Evolutionary conservation across 2,113 vertebrate genomes (phyloP).

Genomic region (Callorhinus ursinus): DNA sequence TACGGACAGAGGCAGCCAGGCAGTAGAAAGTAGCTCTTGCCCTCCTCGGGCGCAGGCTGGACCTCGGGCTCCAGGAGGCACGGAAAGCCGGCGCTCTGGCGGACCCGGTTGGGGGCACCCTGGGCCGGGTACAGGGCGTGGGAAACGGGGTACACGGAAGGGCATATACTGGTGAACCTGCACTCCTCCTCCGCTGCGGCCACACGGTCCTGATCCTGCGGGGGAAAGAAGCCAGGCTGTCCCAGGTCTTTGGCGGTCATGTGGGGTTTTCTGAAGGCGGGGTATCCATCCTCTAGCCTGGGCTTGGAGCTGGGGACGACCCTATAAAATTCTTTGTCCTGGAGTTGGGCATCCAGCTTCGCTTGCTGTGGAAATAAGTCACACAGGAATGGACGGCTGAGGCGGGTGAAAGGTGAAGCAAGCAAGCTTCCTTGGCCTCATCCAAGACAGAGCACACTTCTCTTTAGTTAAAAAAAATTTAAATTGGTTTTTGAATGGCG

Average conservation of each 20-base stretch:
- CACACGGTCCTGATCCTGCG: rapidly evolving
- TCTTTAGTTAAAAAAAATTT: background rate
- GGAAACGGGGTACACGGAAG: background rate
- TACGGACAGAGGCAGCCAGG: background rate
- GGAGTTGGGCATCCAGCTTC: slow-evolving; percentile 66
- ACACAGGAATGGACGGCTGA: background rate
- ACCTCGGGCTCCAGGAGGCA: slow-evolving; percentile 33
- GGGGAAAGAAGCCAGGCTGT: slow-evolving; percentile 49
- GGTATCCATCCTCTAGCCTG: slow-evolving; percentile 30
- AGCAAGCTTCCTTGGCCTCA: background rate
- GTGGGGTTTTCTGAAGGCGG: slow-evolving; percentile 45
- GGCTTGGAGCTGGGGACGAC: background rate
- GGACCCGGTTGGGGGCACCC: rapidly evolving
- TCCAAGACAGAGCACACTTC: background rate
- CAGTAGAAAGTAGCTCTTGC: slow-evolving; percentile 54
- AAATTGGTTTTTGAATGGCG: background rate
- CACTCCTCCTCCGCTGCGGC: rapidly evolving
- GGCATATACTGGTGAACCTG: background rate
- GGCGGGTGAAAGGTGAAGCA: rapidly evolving
- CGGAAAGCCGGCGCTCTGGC: rapidly evolving
- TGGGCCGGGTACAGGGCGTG: background rate
- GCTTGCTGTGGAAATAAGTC: slow-evolving; percentile 76
- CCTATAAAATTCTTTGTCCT: slow-evolving; percentile 70
- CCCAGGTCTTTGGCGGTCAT: slow-evolving; percentile 68
- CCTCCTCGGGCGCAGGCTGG: slow-evolving; percentile 33